Evolutionary conservation across 2,113 vertebrate species (phyloP).

Genomic region (Tupaia tana): DNA sequence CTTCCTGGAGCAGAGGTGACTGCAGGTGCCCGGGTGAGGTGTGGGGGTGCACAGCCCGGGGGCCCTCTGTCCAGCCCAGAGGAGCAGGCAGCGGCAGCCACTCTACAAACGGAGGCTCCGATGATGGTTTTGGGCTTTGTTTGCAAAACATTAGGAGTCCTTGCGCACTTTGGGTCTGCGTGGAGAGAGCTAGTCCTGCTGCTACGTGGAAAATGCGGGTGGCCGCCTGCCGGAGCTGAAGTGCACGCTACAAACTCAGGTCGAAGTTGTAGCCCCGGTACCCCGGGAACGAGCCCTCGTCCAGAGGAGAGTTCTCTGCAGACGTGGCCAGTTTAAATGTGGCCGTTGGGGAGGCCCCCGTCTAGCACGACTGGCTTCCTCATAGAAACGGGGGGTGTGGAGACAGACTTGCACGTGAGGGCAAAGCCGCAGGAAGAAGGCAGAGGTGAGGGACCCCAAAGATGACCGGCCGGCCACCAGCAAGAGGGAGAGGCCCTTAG

Average conservation of each 20-base stretch:
- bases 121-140: background rate
- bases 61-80: rapidly evolving
- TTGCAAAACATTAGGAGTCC: background rate
- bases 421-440: background rate
- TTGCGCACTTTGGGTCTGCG: background rate
- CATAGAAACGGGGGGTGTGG: background rate
- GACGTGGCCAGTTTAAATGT: background rate
- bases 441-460: background rate
- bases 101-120: background rate
- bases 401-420: background rate
- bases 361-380: background rate
- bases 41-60: background rate
- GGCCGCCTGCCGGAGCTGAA: too few species aligned
- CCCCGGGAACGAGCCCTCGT: background rate
- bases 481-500: background rate
- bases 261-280: background rate
- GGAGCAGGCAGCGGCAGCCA: background rate
- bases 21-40: background rate
- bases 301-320: background rate
- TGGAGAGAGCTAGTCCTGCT: background rate
- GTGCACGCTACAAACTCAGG: background rate
- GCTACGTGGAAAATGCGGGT: background rate
- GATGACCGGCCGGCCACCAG: background rate
- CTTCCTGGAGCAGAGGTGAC: background rate
- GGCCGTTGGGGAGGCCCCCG: too few species aligned